phyloP scores from a whole-genome alignment of 2,797 vertebrate species.

The Tadarida brasiliensis region DNA sequence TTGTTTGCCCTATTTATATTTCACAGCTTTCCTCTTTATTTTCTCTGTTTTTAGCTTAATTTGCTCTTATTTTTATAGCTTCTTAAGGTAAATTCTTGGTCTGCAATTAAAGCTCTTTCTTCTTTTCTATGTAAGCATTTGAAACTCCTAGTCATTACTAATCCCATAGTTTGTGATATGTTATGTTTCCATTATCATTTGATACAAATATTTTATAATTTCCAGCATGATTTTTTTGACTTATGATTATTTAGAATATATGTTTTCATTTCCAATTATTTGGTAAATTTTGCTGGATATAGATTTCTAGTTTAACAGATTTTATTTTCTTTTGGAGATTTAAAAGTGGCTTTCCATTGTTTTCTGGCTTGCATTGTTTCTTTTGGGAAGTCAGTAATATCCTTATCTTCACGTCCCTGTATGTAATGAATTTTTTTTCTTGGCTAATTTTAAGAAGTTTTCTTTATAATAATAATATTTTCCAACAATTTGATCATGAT shows the following conservation, averaged over 20 bases:
- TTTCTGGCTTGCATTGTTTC: background rate
- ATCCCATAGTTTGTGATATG: background rate
- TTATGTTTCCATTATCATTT: background rate
- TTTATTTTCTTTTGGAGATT: background rate
- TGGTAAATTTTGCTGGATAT: background rate
- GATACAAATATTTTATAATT: background rate
- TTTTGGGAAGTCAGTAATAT: background rate
- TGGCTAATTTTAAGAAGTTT: background rate
- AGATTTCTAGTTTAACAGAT: conserved; percentile 6
- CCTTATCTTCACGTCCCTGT: background rate
- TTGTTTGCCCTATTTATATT: background rate
- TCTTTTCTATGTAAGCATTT: background rate
- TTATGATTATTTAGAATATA: background rate
- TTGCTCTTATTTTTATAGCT: background rate
- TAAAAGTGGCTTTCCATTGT: background rate
- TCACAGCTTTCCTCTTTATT: background rate
- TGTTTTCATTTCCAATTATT: conserved; percentile 20
- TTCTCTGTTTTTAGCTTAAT: background rate
- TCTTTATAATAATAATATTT: background rate
- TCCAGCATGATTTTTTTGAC: background rate
- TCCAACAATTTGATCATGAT: background rate
- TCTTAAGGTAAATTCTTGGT: background rate
- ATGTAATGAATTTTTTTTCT: background rate
- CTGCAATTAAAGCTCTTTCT: background rate
- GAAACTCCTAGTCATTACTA: background rate